Conservation (phyloP, 2,113 vertebrate genomes). For the Nyctibius bracteatus region DNA sequence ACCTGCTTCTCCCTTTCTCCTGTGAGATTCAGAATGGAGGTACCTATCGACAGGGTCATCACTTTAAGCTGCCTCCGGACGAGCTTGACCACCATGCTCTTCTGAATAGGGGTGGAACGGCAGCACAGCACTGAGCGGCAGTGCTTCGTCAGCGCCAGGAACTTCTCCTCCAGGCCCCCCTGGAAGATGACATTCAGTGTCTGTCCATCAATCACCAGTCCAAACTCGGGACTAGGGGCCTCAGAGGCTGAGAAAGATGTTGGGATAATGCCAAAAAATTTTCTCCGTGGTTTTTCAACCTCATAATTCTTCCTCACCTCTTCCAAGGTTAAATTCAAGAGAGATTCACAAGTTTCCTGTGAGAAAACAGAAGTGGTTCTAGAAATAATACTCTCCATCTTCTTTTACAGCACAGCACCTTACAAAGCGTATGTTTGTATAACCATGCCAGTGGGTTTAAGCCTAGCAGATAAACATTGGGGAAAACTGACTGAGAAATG, state of each 20-base stretch:
- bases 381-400: neutral
- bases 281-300: neutral
- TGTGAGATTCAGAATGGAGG: neutral
- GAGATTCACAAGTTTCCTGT: constrained; percentile 84
- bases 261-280: constrained; percentile 21
- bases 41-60: constrained; percentile 90
- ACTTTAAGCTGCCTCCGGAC: constrained; percentile 77
- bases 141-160: constrained; percentile 76
- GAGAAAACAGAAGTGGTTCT: neutral
- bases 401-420: neutral
- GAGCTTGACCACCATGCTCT: constrained; percentile 85
- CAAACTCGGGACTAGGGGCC: constrained; percentile 44
- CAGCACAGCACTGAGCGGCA: constrained; percentile 90
- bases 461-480: neutral
- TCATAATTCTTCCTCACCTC: constrained; percentile 75
- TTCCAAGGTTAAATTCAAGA: constrained; percentile 82
- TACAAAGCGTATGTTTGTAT: neutral
- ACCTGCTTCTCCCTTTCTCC: neutral
- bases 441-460: neutral
- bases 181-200: constrained; percentile 79
- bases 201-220: constrained; percentile 85
- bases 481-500: neutral
- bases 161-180: constrained; percentile 79
- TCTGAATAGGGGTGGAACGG: constrained; percentile 86
- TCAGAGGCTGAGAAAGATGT: neutral